Conservation (phyloP, 2,113 vertebrate species). For the Merops nubicus region DNA sequence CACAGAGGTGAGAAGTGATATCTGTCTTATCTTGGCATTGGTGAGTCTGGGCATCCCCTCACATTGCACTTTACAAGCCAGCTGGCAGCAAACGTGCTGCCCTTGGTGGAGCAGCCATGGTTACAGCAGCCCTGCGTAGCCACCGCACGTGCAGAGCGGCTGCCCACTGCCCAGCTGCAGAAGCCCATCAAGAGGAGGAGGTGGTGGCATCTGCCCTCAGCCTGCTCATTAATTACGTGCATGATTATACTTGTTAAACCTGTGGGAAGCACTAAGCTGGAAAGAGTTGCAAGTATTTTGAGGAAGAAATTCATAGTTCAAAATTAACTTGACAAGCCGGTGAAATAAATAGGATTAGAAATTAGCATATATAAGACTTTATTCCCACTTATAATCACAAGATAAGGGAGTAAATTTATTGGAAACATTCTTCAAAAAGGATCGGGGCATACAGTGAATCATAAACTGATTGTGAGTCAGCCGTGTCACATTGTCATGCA, state of each 20-base stretch:
- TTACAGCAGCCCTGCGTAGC: neutral
- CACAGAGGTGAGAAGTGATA: neutral
- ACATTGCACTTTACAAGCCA: neutral
- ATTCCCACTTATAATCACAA: neutral
- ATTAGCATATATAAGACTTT: neutral
- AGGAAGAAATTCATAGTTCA: neutral
- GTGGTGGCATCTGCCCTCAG: conserved; percentile 23
- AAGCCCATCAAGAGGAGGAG: conserved; percentile 26
- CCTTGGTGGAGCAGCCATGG: neutral
- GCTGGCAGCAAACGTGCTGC: neutral
- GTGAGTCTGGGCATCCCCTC: neutral
- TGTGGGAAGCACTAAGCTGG: neutral
- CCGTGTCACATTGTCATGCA: neutral
- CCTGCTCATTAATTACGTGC: conserved; percentile 8
- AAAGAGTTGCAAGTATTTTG: neutral
- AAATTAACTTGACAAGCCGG: neutral
- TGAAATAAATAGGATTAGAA: neutral
- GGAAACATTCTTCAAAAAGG: neutral
- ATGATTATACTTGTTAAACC: neutral
- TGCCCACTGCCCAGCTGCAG: conserved; percentile 22
- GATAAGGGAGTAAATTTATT: neutral
- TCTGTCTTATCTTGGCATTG: neutral
- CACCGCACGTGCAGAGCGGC: conserved; percentile 10
- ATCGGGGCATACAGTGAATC: conserved; percentile 14
- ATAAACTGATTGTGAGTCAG: conserved; percentile 10